Base-by-base conservation (phyloP, 2,888 invertebrate species). In the Entomobrya multifasciata region DNA sequence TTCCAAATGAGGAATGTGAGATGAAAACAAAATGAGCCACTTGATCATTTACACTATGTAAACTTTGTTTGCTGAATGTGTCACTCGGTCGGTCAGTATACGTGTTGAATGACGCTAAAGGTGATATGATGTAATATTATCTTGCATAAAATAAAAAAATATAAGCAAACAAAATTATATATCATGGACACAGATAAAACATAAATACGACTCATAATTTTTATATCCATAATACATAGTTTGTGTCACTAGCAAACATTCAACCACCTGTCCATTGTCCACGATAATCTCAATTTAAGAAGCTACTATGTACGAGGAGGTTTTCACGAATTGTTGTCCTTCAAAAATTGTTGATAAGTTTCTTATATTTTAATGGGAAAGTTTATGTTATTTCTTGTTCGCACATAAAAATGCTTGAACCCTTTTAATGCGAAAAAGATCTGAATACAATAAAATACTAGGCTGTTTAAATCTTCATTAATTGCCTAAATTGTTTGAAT, bases 21-120 rank as follows among this genome's bases (percentile, higher is more conserved):
- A 62, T 82, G 82, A 82, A 82, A 82, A 49, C 76, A 74, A 62
- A 82, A 82, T 82, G 74, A 82, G 82, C 36, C 62, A 49, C 15
- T 22, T 70, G 17, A 0, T 15, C 10, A 44, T 13, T 44, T 3
- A 44, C 20, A 47, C 25, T 17, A 67, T 36, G 8, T 36, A 36
- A 17, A 65, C 11, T 15, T 15, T 62, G n/a, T 1, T 15, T 60
- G 15, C 60, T 27, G 60, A 27, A 27, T 25, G 47, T 8, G 44
- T n/a, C n/a, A 44, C n/a, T n/a, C n/a, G n/a, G n/a, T n/a, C n/a
- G n/a, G n/a, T n/a, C n/a, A n/a, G n/a, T n/a, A n/a, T n/a, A n/a
- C n/a, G 44, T 8, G n/a, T n/a, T 11, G 36, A 65, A 15, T 41
- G 36, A 36, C 41, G 36, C 65, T 2, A 27, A 70, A 22, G 4